Base-by-base conservation (phyloP, 1,140 invertebrate species). In the Bilobella aurantiaca region DNA sequence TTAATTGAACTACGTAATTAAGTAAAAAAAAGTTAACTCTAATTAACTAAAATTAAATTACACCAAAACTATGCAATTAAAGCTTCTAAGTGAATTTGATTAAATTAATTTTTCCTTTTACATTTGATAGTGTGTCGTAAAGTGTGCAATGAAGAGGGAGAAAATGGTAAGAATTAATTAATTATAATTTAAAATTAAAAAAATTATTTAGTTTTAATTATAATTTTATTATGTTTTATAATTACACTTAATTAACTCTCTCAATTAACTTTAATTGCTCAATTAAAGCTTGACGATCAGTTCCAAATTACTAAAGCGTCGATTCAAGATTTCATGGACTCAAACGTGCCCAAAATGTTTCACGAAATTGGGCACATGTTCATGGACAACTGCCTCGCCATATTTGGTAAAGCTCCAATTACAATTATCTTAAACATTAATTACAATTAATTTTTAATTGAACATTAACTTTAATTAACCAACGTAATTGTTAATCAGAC, bases 71-170 rank as follows among this genome's bases (percentile, higher is more conserved):
- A n/a, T n/a, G n/a, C n/a, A n/a, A n/a, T n/a, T n/a, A n/a, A n/a
- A n/a, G n/a, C n/a, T 18, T n/a, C 21, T 31, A 34, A 16, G 14
- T 31, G 16, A 12, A 59, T n/a, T 23, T 31, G 12, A 3, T 8
- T 37, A 61, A 31, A 61, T 14, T 12, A 31, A 25, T n/a, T 34
- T 16, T 34, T 18, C 18, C 46, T 57, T 46, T 23, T 65, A 3
- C 18, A 12, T 21, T 21, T 42, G 28, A 21, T 47, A 66, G 65
- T 66, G 65, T 31, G 53, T 62, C 16, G 59, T 66, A 23, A 66
- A 66, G 25, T 66, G 65, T 47, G 47, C 29, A 1, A 12, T 66
- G 47, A 30, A 62, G 3, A 27, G 32, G 12, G 46, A 64, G 3
- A 23, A 66, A 3, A 5, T 66, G 8, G 64, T 65, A 65, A 65